Evolutionary conservation across 2,113 vertebrate species (phyloP), one percentile per base, ranked within the genome.

Genomic region (Corynorhinus townsendii): DNA sequence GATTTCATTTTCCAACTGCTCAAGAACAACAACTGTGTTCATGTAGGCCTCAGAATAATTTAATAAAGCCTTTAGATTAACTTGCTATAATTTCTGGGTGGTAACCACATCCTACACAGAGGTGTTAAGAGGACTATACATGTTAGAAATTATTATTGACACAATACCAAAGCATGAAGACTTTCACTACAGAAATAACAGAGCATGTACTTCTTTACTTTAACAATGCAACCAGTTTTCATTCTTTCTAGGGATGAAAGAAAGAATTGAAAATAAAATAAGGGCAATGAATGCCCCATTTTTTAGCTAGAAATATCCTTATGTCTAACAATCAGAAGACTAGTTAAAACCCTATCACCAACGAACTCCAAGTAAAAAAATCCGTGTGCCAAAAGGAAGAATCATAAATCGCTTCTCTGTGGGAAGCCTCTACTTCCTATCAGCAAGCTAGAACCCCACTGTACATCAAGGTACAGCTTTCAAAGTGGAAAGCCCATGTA

Each of bases 1-100:
- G 96, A 95, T 93, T 96, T 66, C 94, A 14, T 96, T 97, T 69
- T 24, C 72, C 45, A 77, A 40, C 47, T 81, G 85, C 79, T 94
- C 26, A 72, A 83, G 88, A 90, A 97, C 69, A 95, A 49, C 43
- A 22, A 64, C 81, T 95, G 33, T 83, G 17, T 90, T 96, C 81
- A 9, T 91, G 0, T 73, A 52, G 52, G 96, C n/a, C 47, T 96
- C 28, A 49, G 77, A 30, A 45, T 89, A 15, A 93, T 52, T 97
- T 59, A 19, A 95, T 95, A 89, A 90, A 56, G 40, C 28, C 84
- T 91, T 76, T 40, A 81, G 71, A 90, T 87, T 93, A 93, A 87
- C 35, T 56, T 87, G 19, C 73, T 84, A 4, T 47, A 77, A 66
- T 94, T 1, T 7, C 52, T 92, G 49, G 38, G 64, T 91, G 16